Evolutionary conservation across 92 coral and sea anemone species (phyloP), one percentile per base, ranked within the genome.

Genomic region (Micromussa lordhowensis): DNA sequence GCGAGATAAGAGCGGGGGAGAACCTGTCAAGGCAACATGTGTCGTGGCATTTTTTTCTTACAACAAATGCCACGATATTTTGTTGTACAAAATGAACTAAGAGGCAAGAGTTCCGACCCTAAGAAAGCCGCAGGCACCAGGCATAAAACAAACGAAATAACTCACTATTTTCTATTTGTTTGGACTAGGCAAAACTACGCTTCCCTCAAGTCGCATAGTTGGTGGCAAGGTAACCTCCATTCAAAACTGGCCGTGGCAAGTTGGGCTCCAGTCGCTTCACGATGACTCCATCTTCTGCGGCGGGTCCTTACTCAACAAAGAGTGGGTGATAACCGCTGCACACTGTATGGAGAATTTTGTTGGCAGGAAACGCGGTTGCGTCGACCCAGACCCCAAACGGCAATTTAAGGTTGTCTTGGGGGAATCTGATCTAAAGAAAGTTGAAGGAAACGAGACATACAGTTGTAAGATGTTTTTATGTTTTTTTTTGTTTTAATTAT

Each of bases 251-350:
- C 98, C 98, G 30, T 95, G 98, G 98, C 98, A 95, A 71, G 93
- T 91, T 63, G 98, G 98, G 53, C 93, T 95, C 44, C 90, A 95
- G 79, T 87, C 86, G 35, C 89, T 64, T 28, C 55, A 24, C 68
- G 71, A 76, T 26, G 51, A 70, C 3, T 73, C 28, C 17, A 95
- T 95, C 35, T 83, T 93, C 82, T 95, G 98, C 72, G 98, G 98
- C 19, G 98, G 98, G 19, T 91, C 96, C 19, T 83, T 95, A 40
- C 93, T 95, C 51, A 93, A 91, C 88, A 75, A 88, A 40, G 92
- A 93, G 35, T 95, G 98, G 98, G 96, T 95, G 59, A 14, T 95
- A 49, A 95, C 98, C 78, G 98, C 98, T 84, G 98, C 96, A 10
- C 98, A 95, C 89, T 95, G 98, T 76, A 81, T 95, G 44, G 51